Evolutionary conservation across 2,797 vertebrate genomes (phyloP), one percentile per base, ranked within the genome.

Genomic region (Bryconaethiops microstoma): DNA sequence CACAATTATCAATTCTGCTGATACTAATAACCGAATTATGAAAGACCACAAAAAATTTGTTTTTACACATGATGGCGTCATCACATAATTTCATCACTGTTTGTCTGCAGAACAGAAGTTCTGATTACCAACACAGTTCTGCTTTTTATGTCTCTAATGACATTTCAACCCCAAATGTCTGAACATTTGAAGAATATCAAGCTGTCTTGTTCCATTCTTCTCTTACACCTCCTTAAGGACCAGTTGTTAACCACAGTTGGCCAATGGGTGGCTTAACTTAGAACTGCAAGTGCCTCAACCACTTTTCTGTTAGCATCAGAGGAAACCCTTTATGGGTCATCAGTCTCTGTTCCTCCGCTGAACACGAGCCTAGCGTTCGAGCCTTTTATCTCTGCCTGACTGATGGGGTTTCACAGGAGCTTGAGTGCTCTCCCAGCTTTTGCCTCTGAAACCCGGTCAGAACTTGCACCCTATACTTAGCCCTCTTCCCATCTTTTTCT

Each of bases 361-460:
- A 90, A 90, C 88, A 82, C 88, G 85, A 82, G 81, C 85, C 88
- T 88, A 85, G 81, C 69, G 71, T 85, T 90, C 88, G 90, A 62
- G 82, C 79, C 88, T 92, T 94, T 93, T 92, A 92, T 94, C 91
- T 91, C 79, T 16, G 48, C 65, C 67, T 93, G 92, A 94, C 55
- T 88, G 89, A 94, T 92, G 81, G 88, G 77, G 48, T 90, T 90
- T 88, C 80, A 84, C 86, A 85, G 89, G 87, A 74, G 75, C 70
- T 78, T 84, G 83, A 91, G 90, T 87, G 88, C 87, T 89, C 88
- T 82, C 84, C 80, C 90, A 91, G 88, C 87, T 87, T 42, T 87
- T 89, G 82, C 78, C 42, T 67, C 83, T 13, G 45, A 83, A 89
- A 87, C 88, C 81, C 90, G 86, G 89, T 89, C 87, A 77, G 79